Percentiles rank a stretch among this genome's conserved stretches.
These are phyloP conservation scores for Liparis tanakae DNA, from an alignment of 2,797 vertebrate species.

Conservation along the genomic window DNA sequence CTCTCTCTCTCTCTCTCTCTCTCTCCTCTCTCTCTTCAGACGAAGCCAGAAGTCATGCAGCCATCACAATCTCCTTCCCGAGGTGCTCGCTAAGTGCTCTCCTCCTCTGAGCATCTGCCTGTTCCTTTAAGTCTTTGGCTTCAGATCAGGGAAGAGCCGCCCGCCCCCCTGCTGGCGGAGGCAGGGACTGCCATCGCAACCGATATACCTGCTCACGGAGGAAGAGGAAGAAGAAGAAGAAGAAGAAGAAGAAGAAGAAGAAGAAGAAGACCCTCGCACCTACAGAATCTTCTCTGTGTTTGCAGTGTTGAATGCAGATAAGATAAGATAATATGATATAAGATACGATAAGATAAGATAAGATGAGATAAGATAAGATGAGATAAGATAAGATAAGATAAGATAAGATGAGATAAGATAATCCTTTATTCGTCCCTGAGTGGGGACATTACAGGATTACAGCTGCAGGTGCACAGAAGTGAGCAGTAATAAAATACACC, in stretches of 20 bases:
- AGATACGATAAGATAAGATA: slow-evolving; percentile 6
- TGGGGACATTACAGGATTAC: no score
- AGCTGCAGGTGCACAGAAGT: no score
- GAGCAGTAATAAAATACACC: no score
- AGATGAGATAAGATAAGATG: slow-evolving; percentile 11
- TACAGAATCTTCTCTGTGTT: slow-evolving; percentile 51
- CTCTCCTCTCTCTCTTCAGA: slow-evolving; percentile 15
- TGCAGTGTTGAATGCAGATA: slow-evolving; percentile 34
- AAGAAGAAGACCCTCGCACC: slow-evolving; percentile 36
- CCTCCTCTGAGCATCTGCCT: slow-evolving; percentile 57
- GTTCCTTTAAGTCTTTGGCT: slow-evolving; percentile 61
- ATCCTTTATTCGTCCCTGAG: no score
- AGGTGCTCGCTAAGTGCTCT: slow-evolving; percentile 54
- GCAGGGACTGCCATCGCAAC: slow-evolving; percentile 59
- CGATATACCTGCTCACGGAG: slow-evolving; percentile 61
- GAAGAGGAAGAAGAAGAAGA: neutral
- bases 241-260: slow-evolving; percentile 14
- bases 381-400: slow-evolving; percentile 3
- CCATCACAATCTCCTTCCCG: slow-evolving; percentile 49
- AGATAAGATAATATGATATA: neutral
- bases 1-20: no score
- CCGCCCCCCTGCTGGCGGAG: slow-evolving; percentile 54
- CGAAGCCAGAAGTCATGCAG: slow-evolving; percentile 33
- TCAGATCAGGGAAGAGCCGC: slow-evolving; percentile 63
- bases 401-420: no score